These are phyloP conservation scores for Aythya baeri DNA, from an alignment of 2,113 vertebrate genomes.

Conservation along the genomic window DNA sequence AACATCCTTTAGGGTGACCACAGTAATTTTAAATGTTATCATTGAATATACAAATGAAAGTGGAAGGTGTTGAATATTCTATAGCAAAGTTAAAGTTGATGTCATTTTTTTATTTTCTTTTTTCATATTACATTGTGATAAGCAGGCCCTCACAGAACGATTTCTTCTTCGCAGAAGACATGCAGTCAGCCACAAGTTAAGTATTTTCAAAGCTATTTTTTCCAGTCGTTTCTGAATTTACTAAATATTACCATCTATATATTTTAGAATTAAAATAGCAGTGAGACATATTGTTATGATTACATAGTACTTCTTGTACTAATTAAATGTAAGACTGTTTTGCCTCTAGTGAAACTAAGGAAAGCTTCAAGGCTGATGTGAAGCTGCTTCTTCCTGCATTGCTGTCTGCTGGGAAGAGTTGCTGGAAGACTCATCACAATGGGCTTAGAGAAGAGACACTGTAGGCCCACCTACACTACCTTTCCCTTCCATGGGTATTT, in stretches of 20 bases:
- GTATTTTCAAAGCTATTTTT: not conserved
- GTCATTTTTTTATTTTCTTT: slow-evolving; percentile 8
- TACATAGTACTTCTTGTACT: not conserved
- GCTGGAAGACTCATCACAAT: not conserved
- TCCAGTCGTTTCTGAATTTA: not conserved
- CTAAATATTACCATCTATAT: not conserved
- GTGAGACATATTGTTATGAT: not conserved
- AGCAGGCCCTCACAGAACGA: not conserved
- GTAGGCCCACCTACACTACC: not conserved
- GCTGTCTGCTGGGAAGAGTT: not conserved
- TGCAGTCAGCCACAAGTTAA: not conserved
- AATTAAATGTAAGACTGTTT: not conserved
- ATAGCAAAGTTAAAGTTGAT: slow-evolving; percentile 20
- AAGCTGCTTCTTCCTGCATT: not conserved
- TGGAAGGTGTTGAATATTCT: slow-evolving; percentile 67
- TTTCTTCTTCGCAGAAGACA: not conserved
- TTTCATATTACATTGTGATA: not conserved
- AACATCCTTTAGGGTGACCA: slow-evolving; percentile 68
- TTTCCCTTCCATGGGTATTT: not conserved
- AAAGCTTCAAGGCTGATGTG: not conserved
- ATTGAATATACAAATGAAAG: slow-evolving; percentile 20
- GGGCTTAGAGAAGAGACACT: not conserved
- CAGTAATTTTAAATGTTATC: slow-evolving; percentile 69
- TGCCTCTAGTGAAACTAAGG: not conserved
- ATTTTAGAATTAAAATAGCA: not conserved